Evolutionary conservation across 1,140 invertebrate species (phyloP), one percentile per base, ranked within the genome.

Genomic region (Phenacoccus solenopsis): DNA sequence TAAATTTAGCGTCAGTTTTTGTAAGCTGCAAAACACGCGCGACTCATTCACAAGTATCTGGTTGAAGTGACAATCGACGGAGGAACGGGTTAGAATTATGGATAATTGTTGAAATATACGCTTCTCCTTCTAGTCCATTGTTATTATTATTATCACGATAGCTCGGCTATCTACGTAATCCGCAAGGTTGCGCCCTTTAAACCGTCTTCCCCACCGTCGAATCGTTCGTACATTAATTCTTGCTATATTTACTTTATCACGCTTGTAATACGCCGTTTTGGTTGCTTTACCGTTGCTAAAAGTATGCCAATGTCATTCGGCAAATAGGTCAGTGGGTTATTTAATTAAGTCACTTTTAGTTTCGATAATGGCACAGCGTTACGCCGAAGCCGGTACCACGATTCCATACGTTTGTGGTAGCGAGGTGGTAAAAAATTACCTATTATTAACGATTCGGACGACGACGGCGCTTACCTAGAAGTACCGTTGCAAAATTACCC

Each of bases 301-400:
- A 25, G 59, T 64, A 64, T 64, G 59, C 59, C 59, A 64, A 64
- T 64, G 59, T 64, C 59, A 64, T 27, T 64, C 59, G 22, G 59
- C 59, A 64, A 64, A 64, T 64, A 64, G 59, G 59, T 64, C 59
- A 64, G 25, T 64, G 59, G 59, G 59, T 64, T 64, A 64, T 64
- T 64, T 64, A 64, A 64, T 64, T 64, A 20, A 64, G 25, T 25
- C 59, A 64, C 59, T 64, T 64, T 64, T 64, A 16, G 59, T 64
- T 64, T 64, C 59, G 25, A 24, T 64, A 24, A 64, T 64, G 25
- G 38, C 7, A 20, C 59, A 22, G 21, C 25, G 59, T 5, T 64
- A 3, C 25, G 22, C 16, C 38, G 38, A 49, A 49, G 38, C 38
- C 38, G 38, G 38, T 49, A 49, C 16, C 12, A 3, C 38, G n/a